These are phyloP conservation scores for Papilio gigon DNA, from an alignment of 2,888 invertebrate species.

Conservation along the genomic window DNA sequence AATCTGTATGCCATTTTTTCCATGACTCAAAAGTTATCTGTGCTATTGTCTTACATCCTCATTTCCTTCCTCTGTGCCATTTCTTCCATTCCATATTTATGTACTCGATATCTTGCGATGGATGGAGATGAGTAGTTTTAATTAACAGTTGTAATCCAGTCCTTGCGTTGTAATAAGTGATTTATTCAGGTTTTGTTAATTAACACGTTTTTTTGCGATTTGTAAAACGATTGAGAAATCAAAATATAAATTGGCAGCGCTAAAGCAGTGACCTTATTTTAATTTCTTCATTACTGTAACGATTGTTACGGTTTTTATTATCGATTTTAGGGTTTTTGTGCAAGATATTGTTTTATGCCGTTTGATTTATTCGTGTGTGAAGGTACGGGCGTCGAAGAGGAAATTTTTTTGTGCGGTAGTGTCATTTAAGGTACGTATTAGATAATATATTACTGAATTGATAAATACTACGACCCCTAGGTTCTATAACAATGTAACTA, in stretches of 20 bases:
- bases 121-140: constrained; percentile 13
- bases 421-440: constrained; percentile 70
- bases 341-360: constrained; percentile 71
- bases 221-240: constrained; percentile 56
- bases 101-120: constrained; percentile 53
- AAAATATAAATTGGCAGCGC: constrained; percentile 55
- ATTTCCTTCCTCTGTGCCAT: constrained; percentile 65
- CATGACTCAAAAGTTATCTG: constrained; percentile 35
- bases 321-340: constrained; percentile 74
- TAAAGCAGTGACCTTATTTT: constrained; percentile 58
- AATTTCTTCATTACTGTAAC: constrained; percentile 65
- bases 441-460: constrained; percentile 41
- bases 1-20: background rate
- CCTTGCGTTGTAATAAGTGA: background rate
- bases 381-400: constrained; percentile 64
- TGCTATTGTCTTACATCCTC: constrained; percentile 57
- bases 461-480: constrained; percentile 16
- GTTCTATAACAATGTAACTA: constrained; percentile 21
- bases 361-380: constrained; percentile 73
- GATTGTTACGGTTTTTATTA: constrained; percentile 67
- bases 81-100: constrained; percentile 63
- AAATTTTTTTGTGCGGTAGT: constrained; percentile 74
- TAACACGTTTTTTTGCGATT: constrained; percentile 49
- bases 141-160: background rate
- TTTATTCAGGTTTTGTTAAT: background rate